Evolutionary conservation across 2,888 invertebrate genomes (phyloP).

Genomic region (Oxytorus armatus): DNA sequence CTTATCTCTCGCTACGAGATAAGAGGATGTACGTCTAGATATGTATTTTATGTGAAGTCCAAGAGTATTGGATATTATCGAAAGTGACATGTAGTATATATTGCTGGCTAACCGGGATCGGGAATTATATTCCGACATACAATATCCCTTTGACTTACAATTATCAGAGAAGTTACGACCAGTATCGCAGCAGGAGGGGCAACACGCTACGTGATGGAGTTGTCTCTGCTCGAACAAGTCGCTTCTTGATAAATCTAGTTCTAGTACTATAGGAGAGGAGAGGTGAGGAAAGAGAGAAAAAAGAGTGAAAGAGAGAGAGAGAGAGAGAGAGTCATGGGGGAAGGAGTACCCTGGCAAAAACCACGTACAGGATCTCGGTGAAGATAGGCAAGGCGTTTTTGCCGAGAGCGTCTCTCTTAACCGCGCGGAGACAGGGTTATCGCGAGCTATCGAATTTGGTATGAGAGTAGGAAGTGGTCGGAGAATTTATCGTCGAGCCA

Average conservation of each 20-base stretch:
- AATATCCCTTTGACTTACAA: conserved; percentile 49
- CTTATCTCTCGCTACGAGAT: conserved; percentile 5
- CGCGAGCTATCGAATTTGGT: conserved; percentile 73
- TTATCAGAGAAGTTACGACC: conserved; percentile 28
- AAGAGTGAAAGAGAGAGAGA: conserved; percentile 23
- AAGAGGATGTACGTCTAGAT: conserved; percentile 16
- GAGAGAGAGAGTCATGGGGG: conserved; percentile 26
- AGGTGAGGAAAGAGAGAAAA: conserved; percentile 12
- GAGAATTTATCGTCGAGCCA: conserved; percentile 63
- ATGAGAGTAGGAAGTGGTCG: conserved; percentile 68
- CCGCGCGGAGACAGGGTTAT: conserved; percentile 73
- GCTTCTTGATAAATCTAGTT: conserved; percentile 73
- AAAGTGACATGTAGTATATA: conserved; percentile 39
- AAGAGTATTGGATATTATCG: conserved; percentile 45
- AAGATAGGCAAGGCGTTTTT: conserved; percentile 70
- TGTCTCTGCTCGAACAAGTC: conserved; percentile 60
- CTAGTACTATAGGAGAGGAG: conserved; percentile 40
- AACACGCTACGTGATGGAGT: conserved; percentile 65
- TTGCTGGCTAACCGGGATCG: conserved; percentile 16
- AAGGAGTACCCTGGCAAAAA: conserved; percentile 67
- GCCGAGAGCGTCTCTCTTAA: conserved; percentile 64
- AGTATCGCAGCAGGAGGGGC: conserved; percentile 19
- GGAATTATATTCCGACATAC: conserved; percentile 48
- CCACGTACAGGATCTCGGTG: conserved; percentile 69
- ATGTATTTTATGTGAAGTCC: conserved; percentile 42